These are phyloP conservation scores for Vidua macroura DNA, from an alignment of 2,113 vertebrate genomes.

Conservation along the genomic window DNA sequence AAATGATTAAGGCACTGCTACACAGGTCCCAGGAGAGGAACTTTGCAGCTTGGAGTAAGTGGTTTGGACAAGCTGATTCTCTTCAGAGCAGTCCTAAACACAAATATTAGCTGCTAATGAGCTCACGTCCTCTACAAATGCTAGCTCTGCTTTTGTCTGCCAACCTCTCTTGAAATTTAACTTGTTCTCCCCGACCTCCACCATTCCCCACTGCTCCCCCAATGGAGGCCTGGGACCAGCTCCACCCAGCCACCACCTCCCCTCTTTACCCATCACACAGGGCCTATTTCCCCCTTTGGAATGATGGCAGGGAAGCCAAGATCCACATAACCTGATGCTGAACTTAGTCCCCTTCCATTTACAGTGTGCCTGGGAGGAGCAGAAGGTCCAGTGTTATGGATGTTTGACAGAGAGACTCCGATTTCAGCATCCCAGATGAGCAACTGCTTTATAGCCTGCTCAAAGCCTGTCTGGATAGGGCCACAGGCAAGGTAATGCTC, in stretches of 20 bases:
- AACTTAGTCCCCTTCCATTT: background rate
- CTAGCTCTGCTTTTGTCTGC: background rate
- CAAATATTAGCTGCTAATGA: background rate
- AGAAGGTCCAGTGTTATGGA: background rate
- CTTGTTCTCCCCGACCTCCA: background rate
- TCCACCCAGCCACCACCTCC: background rate
- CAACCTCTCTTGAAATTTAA: background rate
- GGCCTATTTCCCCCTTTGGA: background rate
- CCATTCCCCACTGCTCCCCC: background rate
- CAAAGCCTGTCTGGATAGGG: background rate
- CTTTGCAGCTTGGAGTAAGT: background rate
- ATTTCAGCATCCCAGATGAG: conserved; percentile 1
- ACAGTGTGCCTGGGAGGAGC: background rate
- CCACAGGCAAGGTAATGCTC: conserved; percentile 2
- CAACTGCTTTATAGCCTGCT: background rate
- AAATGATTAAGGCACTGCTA: background rate
- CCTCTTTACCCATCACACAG: background rate
- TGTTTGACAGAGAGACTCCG: background rate
- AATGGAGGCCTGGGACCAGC: background rate
- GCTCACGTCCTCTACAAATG: background rate
- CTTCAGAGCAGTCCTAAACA: background rate
- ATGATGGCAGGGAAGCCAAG: background rate
- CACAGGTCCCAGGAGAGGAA: background rate
- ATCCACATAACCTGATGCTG: background rate
- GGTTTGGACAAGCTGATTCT: background rate